Conservation (phyloP, 2,888 invertebrate species). For the Meteorus colon region DNA sequence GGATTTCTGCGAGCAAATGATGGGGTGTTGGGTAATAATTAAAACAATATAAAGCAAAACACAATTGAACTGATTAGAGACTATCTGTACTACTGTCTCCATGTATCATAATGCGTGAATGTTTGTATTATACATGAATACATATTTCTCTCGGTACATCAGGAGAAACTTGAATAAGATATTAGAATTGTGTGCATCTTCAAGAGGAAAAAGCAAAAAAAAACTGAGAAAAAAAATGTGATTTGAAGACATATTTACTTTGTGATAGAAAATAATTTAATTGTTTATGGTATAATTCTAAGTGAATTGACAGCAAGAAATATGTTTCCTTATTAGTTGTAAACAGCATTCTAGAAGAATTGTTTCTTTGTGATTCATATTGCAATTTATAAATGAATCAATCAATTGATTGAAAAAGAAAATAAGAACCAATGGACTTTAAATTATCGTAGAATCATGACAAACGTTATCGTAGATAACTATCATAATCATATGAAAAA, state of each 20-base stretch:
- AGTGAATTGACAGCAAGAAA: background rate
- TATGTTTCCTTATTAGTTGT: background rate
- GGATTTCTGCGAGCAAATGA: background rate
- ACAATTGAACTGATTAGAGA: conserved; percentile 43
- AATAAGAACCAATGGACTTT: conserved; percentile 1
- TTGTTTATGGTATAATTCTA: conserved; percentile 17
- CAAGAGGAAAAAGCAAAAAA: background rate
- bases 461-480: background rate
- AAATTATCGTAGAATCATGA: background rate
- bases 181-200: background rate
- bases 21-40: conserved; percentile 5
- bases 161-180: background rate
- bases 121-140: conserved; percentile 37
- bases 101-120: conserved; percentile 42
- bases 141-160: conserved; percentile 21
- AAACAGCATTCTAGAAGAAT: background rate
- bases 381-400: background rate
- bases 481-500: background rate
- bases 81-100: conserved; percentile 33
- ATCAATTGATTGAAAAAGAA: background rate
- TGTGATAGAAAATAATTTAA: conserved; percentile 12
- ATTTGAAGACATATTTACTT: conserved; percentile 12
- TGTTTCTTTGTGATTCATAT: conserved; percentile 21
- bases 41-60: conserved; percentile 32
- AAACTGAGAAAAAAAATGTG: background rate